A percentile compares a stretch with the other conserved stretches of the same genome.
phyloP scores from a whole-genome alignment of 2,797 vertebrate species.

The Gadopsis marmoratus region DNA sequence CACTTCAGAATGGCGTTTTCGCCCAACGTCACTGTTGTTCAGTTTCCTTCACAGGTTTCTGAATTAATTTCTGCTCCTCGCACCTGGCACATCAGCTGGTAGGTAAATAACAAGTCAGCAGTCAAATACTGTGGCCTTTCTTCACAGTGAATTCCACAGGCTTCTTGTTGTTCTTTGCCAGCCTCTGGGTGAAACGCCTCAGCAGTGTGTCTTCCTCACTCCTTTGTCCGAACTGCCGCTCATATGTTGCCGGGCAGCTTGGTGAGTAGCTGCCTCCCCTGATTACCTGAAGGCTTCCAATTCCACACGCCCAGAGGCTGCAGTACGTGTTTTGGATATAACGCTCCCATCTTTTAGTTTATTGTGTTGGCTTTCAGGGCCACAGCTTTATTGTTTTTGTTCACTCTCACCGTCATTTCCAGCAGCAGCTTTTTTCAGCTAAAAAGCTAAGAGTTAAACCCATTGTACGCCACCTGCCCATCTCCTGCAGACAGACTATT shows the following conservation, averaged over 20 bases:
- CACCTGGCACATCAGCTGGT: conserved; percentile 15
- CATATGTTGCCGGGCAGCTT: too few species aligned
- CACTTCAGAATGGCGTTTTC: conserved; percentile 6
- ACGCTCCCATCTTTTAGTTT: neutral
- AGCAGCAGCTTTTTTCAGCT: neutral
- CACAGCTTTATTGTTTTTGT: neutral
- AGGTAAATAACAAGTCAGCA: conserved; percentile 41
- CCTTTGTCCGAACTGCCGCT: too few species aligned
- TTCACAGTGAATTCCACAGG: neutral
- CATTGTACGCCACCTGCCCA: neutral
- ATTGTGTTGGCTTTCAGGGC: neutral
- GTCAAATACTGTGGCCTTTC: conserved; percentile 27
- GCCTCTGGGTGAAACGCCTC: too few species aligned
- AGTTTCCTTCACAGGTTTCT: conserved; percentile 15
- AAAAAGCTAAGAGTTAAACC: neutral
- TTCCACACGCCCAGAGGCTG: too few species aligned
- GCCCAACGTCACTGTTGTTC: neutral
- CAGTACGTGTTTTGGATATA: too few species aligned
- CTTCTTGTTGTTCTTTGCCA: neutral
- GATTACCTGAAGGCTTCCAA: too few species aligned
- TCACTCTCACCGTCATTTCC: neutral
- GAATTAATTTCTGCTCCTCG: conserved; percentile 17
- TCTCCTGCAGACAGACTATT: too few species aligned
- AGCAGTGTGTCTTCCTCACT: too few species aligned
- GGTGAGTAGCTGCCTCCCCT: too few species aligned